Evolutionary conservation across 2,797 vertebrate genomes (phyloP), one percentile per base, ranked within the genome.

Genomic region (Neosilurus hyrtlii): DNA sequence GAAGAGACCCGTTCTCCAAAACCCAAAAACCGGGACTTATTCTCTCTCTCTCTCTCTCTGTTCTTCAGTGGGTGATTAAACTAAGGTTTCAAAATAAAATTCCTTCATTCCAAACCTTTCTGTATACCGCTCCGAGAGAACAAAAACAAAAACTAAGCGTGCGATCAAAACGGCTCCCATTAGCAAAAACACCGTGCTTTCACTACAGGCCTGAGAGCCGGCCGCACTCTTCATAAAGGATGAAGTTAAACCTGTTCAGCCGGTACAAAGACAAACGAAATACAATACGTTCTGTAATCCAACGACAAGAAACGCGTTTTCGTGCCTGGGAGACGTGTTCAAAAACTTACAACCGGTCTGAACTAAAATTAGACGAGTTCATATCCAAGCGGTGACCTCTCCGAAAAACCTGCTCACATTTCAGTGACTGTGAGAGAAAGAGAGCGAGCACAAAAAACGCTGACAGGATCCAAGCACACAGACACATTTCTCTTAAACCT

Each of bases 201-300:
- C 35, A 16, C 73, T 68, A 3, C n/a, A 22, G 63, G 54, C 54
- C 16, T 22, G 56, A 24, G 70, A 65, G 61, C 61, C 7, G 18
- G 51, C 18, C 1, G 26, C 20, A 24, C n/a, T 43, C 59, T n/a
- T n/a, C 59, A 10, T 16, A 43, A 14, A 3, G 0, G 5, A 71
- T 15, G 70, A 62, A 1, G 59, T 24, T 10, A 18, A 76, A 20
- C 35, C 57, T 26, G 56, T 37, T 26, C 35, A 18, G 43, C 75
- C 54, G 20, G 66, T 15, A 49, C 66, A 57, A 35, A 70, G 79
- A 37, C 51, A 37, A 54, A 71, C 16, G 57, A 72, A 72, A 83
- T n/a, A 52, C 8, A 35, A 66, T 26, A 18, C 8, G 18, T 9
- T 26, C 18, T 16, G 43, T 20, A 79, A 79, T 11, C 73, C 81